A percentile compares a stretch with the other conserved stretches of the same genome.
These are phyloP conservation scores for Neomicropteryx cornuta DNA, from an alignment of 1,140 invertebrate genomes.

Conservation along the genomic window DNA sequence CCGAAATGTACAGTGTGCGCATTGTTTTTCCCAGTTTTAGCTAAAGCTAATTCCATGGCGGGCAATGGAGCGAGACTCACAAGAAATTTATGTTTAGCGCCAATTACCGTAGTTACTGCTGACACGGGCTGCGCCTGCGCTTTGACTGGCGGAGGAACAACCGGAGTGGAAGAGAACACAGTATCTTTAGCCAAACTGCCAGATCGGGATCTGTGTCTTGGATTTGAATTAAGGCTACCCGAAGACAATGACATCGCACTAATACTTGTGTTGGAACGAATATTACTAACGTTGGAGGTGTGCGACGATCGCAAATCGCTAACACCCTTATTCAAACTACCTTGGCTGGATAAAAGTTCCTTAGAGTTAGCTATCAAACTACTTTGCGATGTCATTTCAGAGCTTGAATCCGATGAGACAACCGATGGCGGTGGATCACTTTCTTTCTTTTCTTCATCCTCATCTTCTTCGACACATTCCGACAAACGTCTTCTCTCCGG, in stretches of 20 bases:
- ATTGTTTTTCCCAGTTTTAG: conserved; percentile 30
- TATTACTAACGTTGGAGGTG: too few relatives aligned
- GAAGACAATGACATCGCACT: too few relatives aligned
- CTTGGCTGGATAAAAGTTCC: too few relatives aligned
- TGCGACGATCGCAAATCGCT: too few relatives aligned
- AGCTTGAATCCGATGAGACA: conserved; percentile 11
- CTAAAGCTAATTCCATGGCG: conserved; percentile 28
- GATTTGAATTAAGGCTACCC: too few relatives aligned
- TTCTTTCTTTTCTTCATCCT: conserved; percentile 51
- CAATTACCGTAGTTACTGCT: conserved; percentile 16
- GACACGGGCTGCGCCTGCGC: conserved; percentile 24
- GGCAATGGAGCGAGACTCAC: conserved; percentile 35
- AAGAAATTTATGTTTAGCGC: conserved; percentile 29
- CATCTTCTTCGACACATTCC: conserved; percentile 72
- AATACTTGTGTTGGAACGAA: too few relatives aligned
- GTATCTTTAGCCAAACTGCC: too few relatives aligned
- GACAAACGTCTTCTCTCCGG: conserved; percentile 57
- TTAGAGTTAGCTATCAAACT: conserved; percentile 7
- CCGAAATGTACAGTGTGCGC: conserved; percentile 52
- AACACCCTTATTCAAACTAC: too few relatives aligned
- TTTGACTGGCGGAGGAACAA: conserved; percentile 11
- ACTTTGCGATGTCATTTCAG: conserved; percentile 15
- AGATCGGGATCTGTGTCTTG: too few relatives aligned
- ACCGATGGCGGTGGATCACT: conserved; percentile 12
- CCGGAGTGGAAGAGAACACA: too few relatives aligned